A percentile compares a stretch with the other conserved stretches of the same genome.
Evolutionary conservation across 2,888 invertebrate genomes (phyloP).

Genomic region (Caenorhabditis sp.): DNA sequence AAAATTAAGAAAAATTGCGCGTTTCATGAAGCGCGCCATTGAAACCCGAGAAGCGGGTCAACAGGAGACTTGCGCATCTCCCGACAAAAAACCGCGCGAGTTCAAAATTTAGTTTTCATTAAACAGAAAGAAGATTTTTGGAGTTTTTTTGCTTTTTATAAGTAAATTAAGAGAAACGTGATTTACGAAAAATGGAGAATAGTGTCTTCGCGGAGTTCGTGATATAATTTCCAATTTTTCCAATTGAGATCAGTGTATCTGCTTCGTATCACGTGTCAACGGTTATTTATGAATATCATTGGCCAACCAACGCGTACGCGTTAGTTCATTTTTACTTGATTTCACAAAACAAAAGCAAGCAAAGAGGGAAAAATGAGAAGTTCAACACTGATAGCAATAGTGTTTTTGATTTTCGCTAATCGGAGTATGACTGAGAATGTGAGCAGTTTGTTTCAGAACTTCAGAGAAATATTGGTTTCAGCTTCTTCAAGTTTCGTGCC

Average conservation of each 20-base stretch:
- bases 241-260: too few species aligned
- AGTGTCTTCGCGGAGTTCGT: too few species aligned
- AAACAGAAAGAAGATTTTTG: too few species aligned
- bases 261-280: too few species aligned
- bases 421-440: too few species aligned
- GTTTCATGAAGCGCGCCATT: slow-evolving; percentile 9
- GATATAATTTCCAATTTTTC: too few species aligned
- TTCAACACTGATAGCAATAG: neutral
- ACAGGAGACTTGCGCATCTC: neutral
- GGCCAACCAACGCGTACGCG: too few species aligned
- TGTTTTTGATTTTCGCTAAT: neutral
- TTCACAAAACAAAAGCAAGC: neutral
- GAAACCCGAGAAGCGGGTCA: neutral
- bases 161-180: too few species aligned
- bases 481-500: slow-evolving; percentile 30
- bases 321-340: neutral
- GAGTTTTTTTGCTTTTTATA: too few species aligned
- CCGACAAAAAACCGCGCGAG: too few species aligned
- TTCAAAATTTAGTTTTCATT: neutral
- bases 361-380: slow-evolving; percentile 2
- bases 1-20: slow-evolving; percentile 12
- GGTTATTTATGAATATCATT: too few species aligned
- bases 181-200: too few species aligned
- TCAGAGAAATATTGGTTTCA: neutral
- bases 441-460: neutral